These are phyloP conservation scores for Xiphorhynchus erythropygius DNA, from an alignment of 2,797 vertebrate species.

Conservation along the genomic window DNA sequence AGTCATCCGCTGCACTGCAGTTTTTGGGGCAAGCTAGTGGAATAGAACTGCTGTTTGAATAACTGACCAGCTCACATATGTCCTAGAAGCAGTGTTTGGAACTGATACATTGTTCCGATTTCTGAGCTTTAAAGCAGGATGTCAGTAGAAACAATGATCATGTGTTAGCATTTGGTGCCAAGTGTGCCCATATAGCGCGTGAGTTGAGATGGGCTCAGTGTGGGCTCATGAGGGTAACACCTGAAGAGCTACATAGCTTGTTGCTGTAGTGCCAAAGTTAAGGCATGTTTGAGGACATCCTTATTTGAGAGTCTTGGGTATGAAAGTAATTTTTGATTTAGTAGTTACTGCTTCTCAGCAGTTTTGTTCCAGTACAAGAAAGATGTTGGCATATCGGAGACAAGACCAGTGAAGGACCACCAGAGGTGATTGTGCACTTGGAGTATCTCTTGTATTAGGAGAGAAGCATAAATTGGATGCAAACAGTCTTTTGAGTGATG, in stretches of 20 bases:
- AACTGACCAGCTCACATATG: not conserved
- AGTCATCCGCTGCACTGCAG: slow-evolving; percentile 39
- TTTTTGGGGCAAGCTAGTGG: not conserved
- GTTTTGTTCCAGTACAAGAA: not conserved
- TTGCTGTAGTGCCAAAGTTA: not conserved
- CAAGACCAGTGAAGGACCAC: not conserved
- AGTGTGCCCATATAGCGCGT: not conserved
- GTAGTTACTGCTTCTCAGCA: not conserved
- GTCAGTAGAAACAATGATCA: not conserved
- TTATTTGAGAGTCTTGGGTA: not conserved
- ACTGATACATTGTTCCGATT: not conserved
- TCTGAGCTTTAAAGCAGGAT: not conserved
- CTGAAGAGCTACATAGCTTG: not conserved
- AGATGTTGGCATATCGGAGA: not conserved
- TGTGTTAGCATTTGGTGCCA: not conserved
- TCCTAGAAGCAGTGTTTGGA: not conserved
- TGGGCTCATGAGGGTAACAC: not conserved
- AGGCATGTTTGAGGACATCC: not conserved
- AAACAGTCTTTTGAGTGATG: not conserved
- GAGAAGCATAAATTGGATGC: not conserved
- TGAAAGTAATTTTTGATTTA: not conserved
- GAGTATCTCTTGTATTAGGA: not conserved
- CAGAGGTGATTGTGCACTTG: not conserved
- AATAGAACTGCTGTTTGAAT: not conserved
- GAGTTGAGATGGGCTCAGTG: not conserved